Base-by-base conservation (phyloP, 2,888 invertebrate genomes). In the Harpalus rubripes region DNA sequence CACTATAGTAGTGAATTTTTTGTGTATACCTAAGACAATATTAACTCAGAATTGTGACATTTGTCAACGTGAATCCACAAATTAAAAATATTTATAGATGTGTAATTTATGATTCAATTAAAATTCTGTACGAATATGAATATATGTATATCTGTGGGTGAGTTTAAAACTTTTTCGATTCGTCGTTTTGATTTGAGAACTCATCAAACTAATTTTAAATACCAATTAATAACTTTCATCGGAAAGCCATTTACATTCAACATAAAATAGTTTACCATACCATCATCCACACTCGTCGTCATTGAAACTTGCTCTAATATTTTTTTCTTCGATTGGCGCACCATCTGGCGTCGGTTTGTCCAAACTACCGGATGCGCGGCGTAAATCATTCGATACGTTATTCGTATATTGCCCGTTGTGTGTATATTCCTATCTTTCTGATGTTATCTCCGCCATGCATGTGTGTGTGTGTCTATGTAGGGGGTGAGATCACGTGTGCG, bases 361-460 rank as follows among this genome's bases (percentile, higher is more conserved):
- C 85, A 81, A 83, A 87, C 86, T 87, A 88, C 87, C 88, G 88
- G 86, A 86, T 86, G 86, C 86, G 86, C 86, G 65, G 63, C 41
- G 81, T 84, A 86, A 87, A 86, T 84, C 84, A 84, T 84, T 63
- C 63, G 84, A 81, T 81, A 81, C 72, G 52, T 81, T 81, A 81
- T 81, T 81, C 58, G 81, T 52, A 81, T 65, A 52, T 52, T 52
- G 61, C 59, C 76, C 26, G 58, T 58, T 78, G 86, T 86, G 86
- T 87, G 83, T 86, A 87, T 80, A 80, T 61, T 22, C 86, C 80
- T 52, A 52, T 52, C 52, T 76, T 22, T 86, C 80, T 82, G 87
- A 87, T 87, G 86, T 85, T 86, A 86, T 86, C 86, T 86, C 80
- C 84, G 83, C 83, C 84, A 79, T 85, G 68, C 78, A 61, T 79